phyloP scores from a whole-genome alignment of 1,140 invertebrate species.

The Cotesia glomerata region DNA sequence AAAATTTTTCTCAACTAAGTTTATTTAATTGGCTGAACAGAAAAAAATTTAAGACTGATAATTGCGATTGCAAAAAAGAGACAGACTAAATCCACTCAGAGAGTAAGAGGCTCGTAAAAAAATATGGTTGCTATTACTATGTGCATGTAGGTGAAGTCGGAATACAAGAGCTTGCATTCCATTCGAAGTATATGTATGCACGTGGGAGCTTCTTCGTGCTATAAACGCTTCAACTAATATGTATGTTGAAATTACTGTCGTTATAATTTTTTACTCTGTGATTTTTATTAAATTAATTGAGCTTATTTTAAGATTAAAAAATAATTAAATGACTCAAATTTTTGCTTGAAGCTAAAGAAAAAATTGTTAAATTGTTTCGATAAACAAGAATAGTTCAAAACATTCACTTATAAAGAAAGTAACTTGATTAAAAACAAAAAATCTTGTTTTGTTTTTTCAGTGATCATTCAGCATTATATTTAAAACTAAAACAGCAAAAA shows the following conservation, averaged over 20 bases:
- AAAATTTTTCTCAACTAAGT: neutral
- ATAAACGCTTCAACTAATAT: slow-evolving; percentile 49
- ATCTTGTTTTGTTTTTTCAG: no score
- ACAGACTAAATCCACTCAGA: slow-evolving; percentile 23
- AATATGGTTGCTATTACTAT: neutral
- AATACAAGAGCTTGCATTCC: neutral
- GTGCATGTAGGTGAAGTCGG: neutral
- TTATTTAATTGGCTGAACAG: slow-evolving; percentile 2
- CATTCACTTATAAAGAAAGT: neutral
- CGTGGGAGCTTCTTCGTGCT: slow-evolving; percentile 21
- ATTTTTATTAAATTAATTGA: slow-evolving; percentile 51
- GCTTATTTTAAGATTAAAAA: no score
- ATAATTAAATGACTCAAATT: neutral
- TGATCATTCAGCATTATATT: no score
- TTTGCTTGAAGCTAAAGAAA: neutral
- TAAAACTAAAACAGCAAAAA: neutral
- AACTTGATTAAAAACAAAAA: neutral
- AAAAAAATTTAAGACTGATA: slow-evolving; percentile 13
- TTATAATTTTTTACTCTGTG: slow-evolving; percentile 44
- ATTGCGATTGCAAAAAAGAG: neutral
- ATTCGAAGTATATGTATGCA: neutral
- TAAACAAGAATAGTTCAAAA: no score
- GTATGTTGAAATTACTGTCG: slow-evolving; percentile 52
- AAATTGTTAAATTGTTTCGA: no score
- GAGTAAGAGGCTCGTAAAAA: neutral